Percentiles rank a stretch among this genome's conserved stretches.
These are phyloP conservation scores for Ophthalmolycus amberensis DNA, from an alignment of 2,113 vertebrate genomes.

Conservation along the genomic window DNA sequence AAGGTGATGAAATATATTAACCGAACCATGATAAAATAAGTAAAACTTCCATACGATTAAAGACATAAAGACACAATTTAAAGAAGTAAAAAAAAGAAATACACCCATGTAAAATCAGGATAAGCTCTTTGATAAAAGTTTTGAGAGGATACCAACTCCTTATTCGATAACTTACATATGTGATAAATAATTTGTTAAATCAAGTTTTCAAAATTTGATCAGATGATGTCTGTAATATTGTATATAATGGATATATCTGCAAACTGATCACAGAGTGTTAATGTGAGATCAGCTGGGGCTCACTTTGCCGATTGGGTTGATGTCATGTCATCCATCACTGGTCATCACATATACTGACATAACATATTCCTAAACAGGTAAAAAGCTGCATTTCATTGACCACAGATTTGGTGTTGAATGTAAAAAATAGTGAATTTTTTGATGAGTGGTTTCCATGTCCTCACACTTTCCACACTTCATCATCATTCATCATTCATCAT, in stretches of 20 bases:
- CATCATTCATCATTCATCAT: slow-evolving; percentile 14
- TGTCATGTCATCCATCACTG: background rate
- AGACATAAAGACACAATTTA: too few relatives aligned
- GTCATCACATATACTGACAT: background rate
- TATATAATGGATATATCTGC: background rate
- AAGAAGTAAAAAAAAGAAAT: background rate
- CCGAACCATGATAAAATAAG: too few relatives aligned
- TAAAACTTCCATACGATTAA: too few relatives aligned
- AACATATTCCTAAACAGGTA: background rate
- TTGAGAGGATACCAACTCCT: background rate
- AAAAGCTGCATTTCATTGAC: background rate
- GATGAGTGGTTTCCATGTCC: background rate
- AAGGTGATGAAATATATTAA: too few relatives aligned
- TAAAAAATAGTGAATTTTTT: background rate
- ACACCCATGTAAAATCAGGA: background rate
- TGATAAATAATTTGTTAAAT: background rate
- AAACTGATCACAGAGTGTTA: background rate
- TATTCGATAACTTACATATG: background rate
- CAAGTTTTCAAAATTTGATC: too few relatives aligned
- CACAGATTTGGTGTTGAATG: background rate
- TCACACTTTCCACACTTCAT: slow-evolving; percentile 9
- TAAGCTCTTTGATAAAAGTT: background rate
- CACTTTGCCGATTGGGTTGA: background rate
- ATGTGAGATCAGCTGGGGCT: background rate
- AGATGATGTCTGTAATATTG: background rate